Evolutionary conservation across 2,888 invertebrate genomes (phyloP).

Genomic region (Noctuana brunneofusca): DNA sequence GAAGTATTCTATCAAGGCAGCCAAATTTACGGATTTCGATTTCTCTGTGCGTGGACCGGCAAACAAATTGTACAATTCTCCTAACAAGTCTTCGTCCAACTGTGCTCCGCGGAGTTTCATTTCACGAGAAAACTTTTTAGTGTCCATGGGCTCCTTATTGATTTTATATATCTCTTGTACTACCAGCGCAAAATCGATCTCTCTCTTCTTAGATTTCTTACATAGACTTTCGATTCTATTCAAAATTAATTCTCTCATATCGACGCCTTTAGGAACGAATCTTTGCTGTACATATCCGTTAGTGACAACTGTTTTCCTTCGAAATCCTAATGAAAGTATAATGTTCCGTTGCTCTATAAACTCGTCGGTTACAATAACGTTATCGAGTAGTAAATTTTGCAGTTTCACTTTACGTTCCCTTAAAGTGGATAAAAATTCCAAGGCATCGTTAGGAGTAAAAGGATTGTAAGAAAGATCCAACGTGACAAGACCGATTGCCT

Average conservation of each 20-base stretch:
- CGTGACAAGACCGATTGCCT: constrained; percentile 44
- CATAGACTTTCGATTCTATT: constrained; percentile 50
- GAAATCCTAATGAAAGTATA: constrained; percentile 40
- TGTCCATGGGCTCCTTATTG: constrained; percentile 41
- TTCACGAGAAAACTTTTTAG: constrained; percentile 42
- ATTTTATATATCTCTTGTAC: constrained; percentile 45
- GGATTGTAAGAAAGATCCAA: constrained; percentile 58
- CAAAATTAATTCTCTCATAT: constrained; percentile 49
- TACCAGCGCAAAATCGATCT: constrained; percentile 51
- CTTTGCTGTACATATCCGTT: constrained; percentile 45
- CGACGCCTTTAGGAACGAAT: constrained; percentile 37
- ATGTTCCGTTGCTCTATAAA: constrained; percentile 46
- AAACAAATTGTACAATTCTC: constrained; percentile 46
- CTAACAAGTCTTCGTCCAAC: constrained; percentile 50
- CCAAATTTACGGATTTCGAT: constrained; percentile 45
- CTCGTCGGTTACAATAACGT: constrained; percentile 47
- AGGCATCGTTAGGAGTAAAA: constrained; percentile 48
- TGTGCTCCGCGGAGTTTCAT: constrained; percentile 42
- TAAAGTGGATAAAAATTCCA: constrained; percentile 45
- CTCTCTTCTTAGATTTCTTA: constrained; percentile 46
- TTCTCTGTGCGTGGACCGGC: constrained; percentile 48
- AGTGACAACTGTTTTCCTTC: constrained; percentile 46
- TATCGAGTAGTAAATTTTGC: constrained; percentile 49
- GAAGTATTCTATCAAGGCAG: constrained; percentile 51
- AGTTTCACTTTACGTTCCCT: constrained; percentile 44